Evolutionary conservation across 1,140 invertebrate species (phyloP).

Genomic region (Acromyrmex charruanus): DNA sequence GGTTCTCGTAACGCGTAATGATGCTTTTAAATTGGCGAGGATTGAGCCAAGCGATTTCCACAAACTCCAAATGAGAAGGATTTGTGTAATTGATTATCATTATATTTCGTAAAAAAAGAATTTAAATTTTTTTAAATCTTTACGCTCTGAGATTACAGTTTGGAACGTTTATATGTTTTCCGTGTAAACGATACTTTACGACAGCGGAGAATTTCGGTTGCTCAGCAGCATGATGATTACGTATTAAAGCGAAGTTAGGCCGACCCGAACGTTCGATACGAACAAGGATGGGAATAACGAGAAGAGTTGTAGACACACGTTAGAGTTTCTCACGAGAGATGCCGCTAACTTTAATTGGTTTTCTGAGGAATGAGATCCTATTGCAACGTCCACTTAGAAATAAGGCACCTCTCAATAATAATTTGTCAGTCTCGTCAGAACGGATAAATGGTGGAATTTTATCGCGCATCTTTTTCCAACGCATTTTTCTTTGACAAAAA

Average conservation of each 20-base stretch:
- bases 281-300: conserved; percentile 30
- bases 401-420: conserved; percentile 11
- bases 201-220: conserved; percentile 27
- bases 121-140: not conserved
- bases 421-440: conserved; percentile 16
- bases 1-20: not conserved
- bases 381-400: conserved; percentile 36
- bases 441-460: not conserved
- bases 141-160: not conserved
- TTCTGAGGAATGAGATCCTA: conserved; percentile 54
- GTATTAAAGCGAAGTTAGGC: conserved; percentile 31
- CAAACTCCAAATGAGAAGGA: not conserved
- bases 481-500: not conserved
- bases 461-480: not conserved
- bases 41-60: conserved; percentile 2
- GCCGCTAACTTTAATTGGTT: conserved; percentile 64
- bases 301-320: conserved; percentile 37
- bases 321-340: conserved; percentile 57
- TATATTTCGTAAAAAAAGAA: not conserved
- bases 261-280: not conserved
- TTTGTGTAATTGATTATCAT: not conserved
- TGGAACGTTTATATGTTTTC: not conserved
- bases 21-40: not conserved
- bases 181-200: not conserved
- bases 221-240: not conserved